Evolutionary conservation across 2,113 vertebrate genomes (phyloP).

Genomic region (Raja brachyura): DNA sequence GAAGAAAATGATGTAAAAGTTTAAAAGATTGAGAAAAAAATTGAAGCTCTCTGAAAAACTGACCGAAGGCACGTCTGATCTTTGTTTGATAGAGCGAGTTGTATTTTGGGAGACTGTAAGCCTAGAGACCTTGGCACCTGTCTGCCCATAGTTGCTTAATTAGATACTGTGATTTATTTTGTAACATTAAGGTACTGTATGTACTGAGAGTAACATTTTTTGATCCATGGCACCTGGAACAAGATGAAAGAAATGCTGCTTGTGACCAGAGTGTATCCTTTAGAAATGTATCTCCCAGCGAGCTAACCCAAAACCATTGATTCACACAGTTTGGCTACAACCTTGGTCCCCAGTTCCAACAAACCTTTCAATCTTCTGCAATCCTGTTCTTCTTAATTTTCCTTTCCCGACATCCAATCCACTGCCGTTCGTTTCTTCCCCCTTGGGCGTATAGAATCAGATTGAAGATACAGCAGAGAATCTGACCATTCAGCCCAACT

Average conservation of each 20-base stretch:
- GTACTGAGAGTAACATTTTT: not conserved
- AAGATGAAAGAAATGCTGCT: not conserved
- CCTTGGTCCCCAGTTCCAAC: not conserved
- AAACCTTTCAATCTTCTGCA: not conserved
- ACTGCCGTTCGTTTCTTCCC: not conserved
- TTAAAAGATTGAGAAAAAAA: too few species aligned
- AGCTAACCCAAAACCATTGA: not conserved
- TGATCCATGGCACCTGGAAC: not conserved
- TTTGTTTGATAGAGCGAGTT: not conserved
- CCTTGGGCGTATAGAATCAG: not conserved
- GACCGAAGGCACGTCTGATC: not conserved
- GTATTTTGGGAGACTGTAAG: not conserved
- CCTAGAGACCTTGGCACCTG: not conserved
- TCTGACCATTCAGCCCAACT: too few species aligned
- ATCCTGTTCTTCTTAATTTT: not conserved
- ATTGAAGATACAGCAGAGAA: too few species aligned
- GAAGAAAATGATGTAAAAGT: too few species aligned
- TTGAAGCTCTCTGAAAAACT: too few species aligned
- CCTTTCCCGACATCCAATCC: not conserved
- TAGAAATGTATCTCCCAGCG: not conserved
- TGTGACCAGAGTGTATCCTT: not conserved
- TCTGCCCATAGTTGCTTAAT: not conserved
- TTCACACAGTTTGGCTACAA: not conserved
- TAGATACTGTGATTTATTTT: not conserved
- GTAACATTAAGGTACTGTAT: not conserved